Conservation (phyloP, 2,888 invertebrate genomes). For the Drosophila phalerata region DNA sequence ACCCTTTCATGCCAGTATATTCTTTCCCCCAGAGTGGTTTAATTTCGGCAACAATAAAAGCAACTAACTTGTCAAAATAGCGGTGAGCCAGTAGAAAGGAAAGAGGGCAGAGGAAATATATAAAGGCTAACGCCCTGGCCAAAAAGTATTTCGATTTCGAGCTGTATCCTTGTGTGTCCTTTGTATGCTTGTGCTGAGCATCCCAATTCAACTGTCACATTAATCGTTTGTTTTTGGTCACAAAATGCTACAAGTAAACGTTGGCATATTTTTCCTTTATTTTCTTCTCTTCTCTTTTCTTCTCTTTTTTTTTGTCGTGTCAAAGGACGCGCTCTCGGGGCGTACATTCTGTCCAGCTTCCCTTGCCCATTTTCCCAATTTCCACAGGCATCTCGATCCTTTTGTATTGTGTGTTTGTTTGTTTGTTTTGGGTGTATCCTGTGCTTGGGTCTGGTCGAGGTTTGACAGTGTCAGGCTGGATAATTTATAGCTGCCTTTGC, state of each 20-base stretch:
- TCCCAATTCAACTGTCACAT: conserved; percentile 83
- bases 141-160: conserved; percentile 34
- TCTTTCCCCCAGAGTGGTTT: conserved; percentile 60
- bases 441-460: conserved; percentile 43
- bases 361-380: conserved; percentile 20
- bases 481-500: conserved; percentile 72
- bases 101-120: not conserved
- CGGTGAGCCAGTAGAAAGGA: not conserved
- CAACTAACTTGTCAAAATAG: conserved; percentile 73
- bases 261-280: conserved; percentile 51
- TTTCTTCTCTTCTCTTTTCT: conserved; percentile 26
- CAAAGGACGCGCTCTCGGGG: conserved; percentile 59
- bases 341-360: conserved; percentile 52
- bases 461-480: conserved; percentile 60
- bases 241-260: conserved; percentile 75
- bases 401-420: conserved; percentile 42
- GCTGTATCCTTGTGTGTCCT: conserved; percentile 4
- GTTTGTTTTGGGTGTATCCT: conserved; percentile 76
- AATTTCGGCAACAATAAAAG: conserved; percentile 59
- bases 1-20: conserved; percentile 55
- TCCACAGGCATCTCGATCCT: conserved; percentile 27
- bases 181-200: conserved; percentile 34
- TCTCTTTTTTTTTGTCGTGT: conserved; percentile 41
- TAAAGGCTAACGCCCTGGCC: conserved; percentile 21
- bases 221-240: conserved; percentile 83